Evolutionary conservation across 2,888 invertebrate species (phyloP).

Genomic region (Yponomeuta plumbellus): DNA sequence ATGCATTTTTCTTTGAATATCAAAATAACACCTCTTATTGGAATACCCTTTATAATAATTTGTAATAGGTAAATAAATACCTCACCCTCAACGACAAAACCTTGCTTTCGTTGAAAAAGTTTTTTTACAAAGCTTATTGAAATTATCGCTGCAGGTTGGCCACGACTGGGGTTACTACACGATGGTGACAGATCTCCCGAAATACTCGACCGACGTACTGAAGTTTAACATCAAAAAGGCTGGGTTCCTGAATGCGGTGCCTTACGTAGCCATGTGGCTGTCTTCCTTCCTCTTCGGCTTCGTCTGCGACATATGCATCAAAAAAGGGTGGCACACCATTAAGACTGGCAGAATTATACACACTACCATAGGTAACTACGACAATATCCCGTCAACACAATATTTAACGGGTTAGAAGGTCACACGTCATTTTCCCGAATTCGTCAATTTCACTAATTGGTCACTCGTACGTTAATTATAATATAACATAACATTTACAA

Average conservation of each 20-base stretch:
- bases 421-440: too few relatives aligned
- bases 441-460: too few relatives aligned
- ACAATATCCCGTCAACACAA: too few relatives aligned
- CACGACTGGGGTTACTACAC: constrained; percentile 83
- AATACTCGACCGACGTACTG: constrained; percentile 80
- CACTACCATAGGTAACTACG: constrained; percentile 78
- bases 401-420: too few relatives aligned
- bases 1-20: too few relatives aligned
- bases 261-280: constrained; percentile 82
- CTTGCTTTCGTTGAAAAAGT: too few relatives aligned
- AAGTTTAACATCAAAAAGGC: constrained; percentile 79
- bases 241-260: constrained; percentile 78
- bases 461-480: too few relatives aligned
- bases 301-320: constrained; percentile 81
- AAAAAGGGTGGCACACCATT: constrained; percentile 75
- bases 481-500: too few relatives aligned
- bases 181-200: constrained; percentile 83
- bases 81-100: too few relatives aligned
- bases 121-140: background rate
- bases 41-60: too few relatives aligned
- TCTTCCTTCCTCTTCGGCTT: constrained; percentile 79
- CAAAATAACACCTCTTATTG: too few relatives aligned
- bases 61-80: too few relatives aligned
- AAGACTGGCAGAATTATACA: constrained; percentile 80
- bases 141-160: constrained; percentile 44